These are phyloP conservation scores for Tetragnatha versicolor DNA, from an alignment of 1,140 invertebrate genomes.

Conservation along the genomic window DNA sequence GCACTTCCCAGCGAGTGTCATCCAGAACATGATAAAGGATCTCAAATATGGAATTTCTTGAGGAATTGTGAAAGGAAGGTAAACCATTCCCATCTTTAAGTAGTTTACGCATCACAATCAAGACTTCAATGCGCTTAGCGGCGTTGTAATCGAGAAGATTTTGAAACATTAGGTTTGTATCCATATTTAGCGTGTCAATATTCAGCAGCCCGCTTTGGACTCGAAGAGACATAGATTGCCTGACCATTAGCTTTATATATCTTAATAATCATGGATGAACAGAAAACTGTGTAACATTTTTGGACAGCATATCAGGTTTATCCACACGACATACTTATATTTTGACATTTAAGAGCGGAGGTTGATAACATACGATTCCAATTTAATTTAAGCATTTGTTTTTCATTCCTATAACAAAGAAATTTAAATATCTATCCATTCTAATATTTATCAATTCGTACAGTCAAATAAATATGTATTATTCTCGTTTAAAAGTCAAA, in stretches of 20 bases:
- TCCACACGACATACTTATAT: constrained; percentile 20
- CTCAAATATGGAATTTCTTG: constrained; percentile 32
- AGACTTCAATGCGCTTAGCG: constrained; percentile 42
- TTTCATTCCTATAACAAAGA: too few species aligned
- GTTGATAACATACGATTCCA: too few species aligned
- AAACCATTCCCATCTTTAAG: constrained; percentile 21
- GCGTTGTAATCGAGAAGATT: constrained; percentile 51
- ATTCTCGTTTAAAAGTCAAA: too few species aligned
- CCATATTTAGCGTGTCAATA: constrained; percentile 33
- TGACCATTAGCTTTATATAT: constrained; percentile 32
- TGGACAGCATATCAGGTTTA: constrained; percentile 46
- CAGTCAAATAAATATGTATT: too few species aligned
- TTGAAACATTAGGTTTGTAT: constrained; percentile 49
- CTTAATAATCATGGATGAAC: not conserved
- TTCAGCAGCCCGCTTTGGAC: constrained; percentile 35
- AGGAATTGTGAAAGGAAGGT: constrained; percentile 23
- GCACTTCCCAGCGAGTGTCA: constrained; percentile 54
- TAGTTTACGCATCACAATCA: constrained; percentile 43
- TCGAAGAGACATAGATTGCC: not conserved
- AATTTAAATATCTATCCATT: too few species aligned
- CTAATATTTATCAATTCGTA: too few species aligned
- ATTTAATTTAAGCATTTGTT: too few species aligned
- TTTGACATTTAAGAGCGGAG: too few species aligned
- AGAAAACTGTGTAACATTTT: too few species aligned
- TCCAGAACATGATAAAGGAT: constrained; percentile 42